phyloP scores from a whole-genome alignment of 2,113 vertebrate species.

The Nesoenas mayeri region DNA sequence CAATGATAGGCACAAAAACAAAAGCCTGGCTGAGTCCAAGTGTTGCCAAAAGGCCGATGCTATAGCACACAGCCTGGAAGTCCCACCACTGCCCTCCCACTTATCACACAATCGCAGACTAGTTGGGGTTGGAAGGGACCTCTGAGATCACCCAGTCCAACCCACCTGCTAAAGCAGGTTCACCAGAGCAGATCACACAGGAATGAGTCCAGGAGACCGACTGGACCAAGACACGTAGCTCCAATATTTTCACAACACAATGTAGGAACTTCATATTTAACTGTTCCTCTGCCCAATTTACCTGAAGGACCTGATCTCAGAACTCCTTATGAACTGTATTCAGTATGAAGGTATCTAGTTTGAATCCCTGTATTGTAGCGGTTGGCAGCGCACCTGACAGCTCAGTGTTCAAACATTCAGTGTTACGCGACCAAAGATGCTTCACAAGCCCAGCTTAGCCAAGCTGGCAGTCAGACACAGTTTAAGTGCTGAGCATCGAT shows the following conservation, averaged over 20 bases:
- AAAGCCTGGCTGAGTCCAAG: not conserved
- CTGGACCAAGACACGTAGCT: not conserved
- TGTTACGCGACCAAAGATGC: not conserved
- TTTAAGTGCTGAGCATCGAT: not conserved
- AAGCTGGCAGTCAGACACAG: not conserved
- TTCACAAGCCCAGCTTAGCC: not conserved
- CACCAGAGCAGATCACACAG: too few species aligned
- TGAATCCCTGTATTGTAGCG: not conserved
- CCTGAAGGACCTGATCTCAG: not conserved
- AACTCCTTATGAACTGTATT: not conserved
- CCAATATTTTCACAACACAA: not conserved
- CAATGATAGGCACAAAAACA: not conserved
- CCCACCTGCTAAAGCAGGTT: too few species aligned
- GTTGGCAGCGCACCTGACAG: not conserved
- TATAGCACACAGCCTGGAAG: not conserved
- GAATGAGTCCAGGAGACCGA: too few species aligned
- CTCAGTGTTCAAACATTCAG: not conserved
- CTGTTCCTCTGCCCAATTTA: not conserved
- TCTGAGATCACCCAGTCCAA: too few species aligned
- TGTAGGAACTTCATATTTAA: not conserved
- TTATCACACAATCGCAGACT: not conserved
- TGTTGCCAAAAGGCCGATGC: not conserved
- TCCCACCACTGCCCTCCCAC: not conserved
- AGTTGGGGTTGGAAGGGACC: too few species aligned
- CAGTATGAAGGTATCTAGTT: not conserved